A percentile compares a stretch with the other conserved stretches of the same genome.
phyloP scores from a whole-genome alignment of 2,797 vertebrate genomes.

The Bradypus variegatus region DNA sequence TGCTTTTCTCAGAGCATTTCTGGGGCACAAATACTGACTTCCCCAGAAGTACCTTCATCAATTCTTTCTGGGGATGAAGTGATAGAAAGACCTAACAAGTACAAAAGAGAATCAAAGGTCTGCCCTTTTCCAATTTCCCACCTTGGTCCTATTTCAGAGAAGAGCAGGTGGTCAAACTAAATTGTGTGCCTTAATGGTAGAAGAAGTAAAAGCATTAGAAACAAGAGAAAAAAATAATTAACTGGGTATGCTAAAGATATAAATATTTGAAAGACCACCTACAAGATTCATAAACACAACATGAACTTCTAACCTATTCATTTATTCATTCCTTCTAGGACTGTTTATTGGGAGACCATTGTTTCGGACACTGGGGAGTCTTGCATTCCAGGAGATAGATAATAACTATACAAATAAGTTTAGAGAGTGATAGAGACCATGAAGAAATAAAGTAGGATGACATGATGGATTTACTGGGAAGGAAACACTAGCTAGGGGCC shows the following conservation, averaged over 20 bases:
- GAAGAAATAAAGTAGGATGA: background rate
- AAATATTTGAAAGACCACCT: slow-evolving; percentile 11
- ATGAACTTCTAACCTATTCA: background rate
- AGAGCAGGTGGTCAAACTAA: background rate
- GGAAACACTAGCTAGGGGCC: background rate
- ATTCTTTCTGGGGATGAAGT: background rate
- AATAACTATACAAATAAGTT: too few relatives aligned
- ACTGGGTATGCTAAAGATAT: background rate
- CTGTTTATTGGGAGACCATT: background rate
- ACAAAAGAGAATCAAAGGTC: background rate
- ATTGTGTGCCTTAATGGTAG: background rate
- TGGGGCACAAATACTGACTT: background rate
- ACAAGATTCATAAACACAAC: background rate
- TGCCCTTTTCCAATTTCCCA: background rate
- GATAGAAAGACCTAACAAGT: background rate
- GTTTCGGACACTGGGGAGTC: background rate
- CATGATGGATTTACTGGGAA: background rate
- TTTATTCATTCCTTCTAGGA: background rate
- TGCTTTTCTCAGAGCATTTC: background rate
- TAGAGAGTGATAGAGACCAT: background rate
- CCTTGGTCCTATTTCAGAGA: background rate
- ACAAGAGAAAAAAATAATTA: background rate
- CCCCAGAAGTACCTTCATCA: background rate
- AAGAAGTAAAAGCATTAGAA: background rate
- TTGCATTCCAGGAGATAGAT: background rate